Percentiles rank a stretch among this genome's conserved stretches.
Conservation (phyloP, 2,888 invertebrate genomes). For the Alentia gelatinosa region DNA sequence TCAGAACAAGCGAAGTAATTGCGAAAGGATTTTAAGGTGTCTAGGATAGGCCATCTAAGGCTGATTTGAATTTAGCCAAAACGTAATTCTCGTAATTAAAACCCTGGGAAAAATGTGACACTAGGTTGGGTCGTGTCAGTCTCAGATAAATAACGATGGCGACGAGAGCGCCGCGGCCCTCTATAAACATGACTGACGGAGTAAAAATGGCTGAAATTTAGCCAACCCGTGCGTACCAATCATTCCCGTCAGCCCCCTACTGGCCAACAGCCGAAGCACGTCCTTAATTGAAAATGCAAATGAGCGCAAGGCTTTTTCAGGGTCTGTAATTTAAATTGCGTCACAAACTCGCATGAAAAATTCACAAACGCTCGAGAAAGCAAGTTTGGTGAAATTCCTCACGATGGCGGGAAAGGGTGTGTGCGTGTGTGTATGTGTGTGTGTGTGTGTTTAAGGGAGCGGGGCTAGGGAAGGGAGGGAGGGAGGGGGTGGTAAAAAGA, state of each 20-base stretch:
- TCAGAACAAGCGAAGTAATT: too few species aligned
- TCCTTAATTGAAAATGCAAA: constrained; percentile 41
- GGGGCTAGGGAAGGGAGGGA: neutral
- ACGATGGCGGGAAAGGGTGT: too few species aligned
- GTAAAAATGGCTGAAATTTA: neutral
- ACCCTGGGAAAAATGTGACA: neutral
- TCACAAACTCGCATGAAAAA: constrained; percentile 27
- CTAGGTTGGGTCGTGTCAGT: neutral
- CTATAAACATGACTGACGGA: neutral
- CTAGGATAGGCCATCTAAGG: too few species aligned
- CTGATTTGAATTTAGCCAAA: too few species aligned
- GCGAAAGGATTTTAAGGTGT: too few species aligned
- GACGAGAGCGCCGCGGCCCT: neutral
- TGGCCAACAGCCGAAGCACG: neutral
- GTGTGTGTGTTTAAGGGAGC: neutral
- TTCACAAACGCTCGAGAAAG: neutral
- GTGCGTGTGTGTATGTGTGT: too few species aligned
- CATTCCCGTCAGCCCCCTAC: neutral
- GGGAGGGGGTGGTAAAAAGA: neutral
- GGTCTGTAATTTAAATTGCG: constrained; percentile 43
- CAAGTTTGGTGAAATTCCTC: neutral
- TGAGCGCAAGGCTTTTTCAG: neutral
- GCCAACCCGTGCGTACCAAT: neutral
- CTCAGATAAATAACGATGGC: neutral
- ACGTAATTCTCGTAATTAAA: too few species aligned